A percentile compares a stretch with the other conserved stretches of the same genome.
These are phyloP conservation scores for Stegophylla sp. DNA, from an alignment of 2,888 invertebrate species.

Conservation along the genomic window DNA sequence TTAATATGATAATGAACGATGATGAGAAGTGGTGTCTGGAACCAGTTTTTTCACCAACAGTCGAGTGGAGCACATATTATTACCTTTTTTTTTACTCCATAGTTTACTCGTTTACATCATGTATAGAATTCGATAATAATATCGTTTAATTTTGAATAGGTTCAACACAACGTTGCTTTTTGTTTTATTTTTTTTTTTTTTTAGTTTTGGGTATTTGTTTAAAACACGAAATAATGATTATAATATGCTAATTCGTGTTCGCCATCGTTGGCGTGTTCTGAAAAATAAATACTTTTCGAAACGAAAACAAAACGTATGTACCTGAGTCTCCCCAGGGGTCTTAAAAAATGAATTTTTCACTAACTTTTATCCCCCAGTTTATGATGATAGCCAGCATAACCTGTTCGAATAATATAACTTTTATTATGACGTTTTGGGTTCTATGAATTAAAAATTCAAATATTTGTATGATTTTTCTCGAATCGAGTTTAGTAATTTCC, in stretches of 20 bases:
- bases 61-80: too few species aligned
- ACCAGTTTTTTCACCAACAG: conserved; percentile 27
- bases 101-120: too few species aligned
- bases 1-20: conserved; percentile 36
- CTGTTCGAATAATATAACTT: conserved; percentile 9
- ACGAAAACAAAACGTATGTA: background rate
- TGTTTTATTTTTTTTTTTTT: background rate
- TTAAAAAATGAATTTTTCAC: background rate
- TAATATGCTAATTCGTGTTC: background rate
- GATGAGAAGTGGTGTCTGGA: background rate
- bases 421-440: background rate
- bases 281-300: background rate
- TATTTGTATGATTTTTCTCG: background rate
- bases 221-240: background rate
- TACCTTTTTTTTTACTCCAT: too few species aligned
- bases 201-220: too few species aligned
- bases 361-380: background rate
- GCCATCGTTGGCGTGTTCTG: background rate
- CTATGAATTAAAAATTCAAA: background rate
- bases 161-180: background rate
- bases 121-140: too few species aligned
- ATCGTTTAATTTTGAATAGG: background rate
- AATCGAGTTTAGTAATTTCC: conserved; percentile 8
- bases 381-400: conserved; percentile 1
- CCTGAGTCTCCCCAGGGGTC: background rate